Evolutionary conservation across 2,797 vertebrate genomes (phyloP), one percentile per base, ranked within the genome.

Genomic region (Cygnus olor): DNA sequence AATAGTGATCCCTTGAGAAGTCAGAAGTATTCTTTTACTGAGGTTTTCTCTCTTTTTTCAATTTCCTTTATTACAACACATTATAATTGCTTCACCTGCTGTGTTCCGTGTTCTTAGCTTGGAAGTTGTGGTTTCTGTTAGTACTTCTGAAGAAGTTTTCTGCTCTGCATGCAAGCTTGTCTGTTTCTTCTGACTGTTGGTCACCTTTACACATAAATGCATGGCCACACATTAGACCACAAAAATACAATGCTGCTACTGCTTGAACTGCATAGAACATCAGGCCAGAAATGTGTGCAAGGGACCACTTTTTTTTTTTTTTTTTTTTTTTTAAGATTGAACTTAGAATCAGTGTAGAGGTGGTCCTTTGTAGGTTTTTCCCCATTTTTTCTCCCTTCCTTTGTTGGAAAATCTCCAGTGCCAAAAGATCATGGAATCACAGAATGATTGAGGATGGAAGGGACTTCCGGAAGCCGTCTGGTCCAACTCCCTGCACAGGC

Each of bases 11-110:
- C 88, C 87, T 71, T 0, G 65, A 78, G 87, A 80, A 89, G 72
- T 40, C 53, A 19, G 0, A 60, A 88, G 32, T 64, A 56, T 68
- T 92, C 44, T 78, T 73, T 83, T 42, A 32, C 65, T 87, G 72
- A 91, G 72, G 15, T 83, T 91, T 95, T 89, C 68, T 74, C 36
- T 56, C 82, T 88, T 78, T 90, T 89, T 92, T 70, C 89, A n/a
- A 6, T 96, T 82, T 94, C 79, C 76, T 89, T 80, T 71, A 87
- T 87, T 91, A 6, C 61, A 34, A 24, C 40, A 20, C 32, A 19
- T 57, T 64, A 25, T 44, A 10, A 49, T 66, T 42, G 8, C 60
- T 57, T 92, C 21, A 25, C n/a, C 27, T 17, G 57, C 65, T 34
- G 17, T 47, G 47, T 22, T 89, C 57, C 34, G 64, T 60, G 30